phyloP scores from a whole-genome alignment of 2,113 vertebrate genomes.

The Scalopus aquaticus region DNA sequence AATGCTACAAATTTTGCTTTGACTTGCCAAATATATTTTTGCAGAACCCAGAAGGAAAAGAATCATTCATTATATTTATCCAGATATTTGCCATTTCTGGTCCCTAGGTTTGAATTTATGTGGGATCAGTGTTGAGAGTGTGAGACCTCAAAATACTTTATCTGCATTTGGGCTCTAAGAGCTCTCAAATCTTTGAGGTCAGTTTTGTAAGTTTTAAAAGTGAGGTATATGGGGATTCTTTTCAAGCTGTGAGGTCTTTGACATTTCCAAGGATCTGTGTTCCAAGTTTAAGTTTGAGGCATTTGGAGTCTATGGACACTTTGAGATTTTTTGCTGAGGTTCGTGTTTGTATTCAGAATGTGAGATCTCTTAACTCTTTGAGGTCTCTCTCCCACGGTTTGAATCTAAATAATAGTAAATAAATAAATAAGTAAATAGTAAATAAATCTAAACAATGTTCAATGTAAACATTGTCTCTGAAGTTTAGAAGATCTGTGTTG shows the following conservation, averaged over 20 bases:
- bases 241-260: background rate
- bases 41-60: background rate
- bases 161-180: background rate
- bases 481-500: background rate
- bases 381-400: background rate
- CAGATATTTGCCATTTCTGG: background rate
- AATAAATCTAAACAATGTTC: background rate
- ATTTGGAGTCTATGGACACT: background rate
- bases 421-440: too few relatives aligned
- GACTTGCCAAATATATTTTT: background rate
- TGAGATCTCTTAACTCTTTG: background rate
- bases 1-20: background rate
- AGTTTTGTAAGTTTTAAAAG: background rate
- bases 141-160: slow-evolving; percentile 8
- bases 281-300: background rate
- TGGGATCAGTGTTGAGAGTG: background rate
- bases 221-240: background rate
- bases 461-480: background rate
- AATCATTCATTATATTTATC: background rate
- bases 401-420: background rate
- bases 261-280: background rate
- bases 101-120: background rate
- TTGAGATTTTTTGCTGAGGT: background rate
- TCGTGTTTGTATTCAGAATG: background rate
- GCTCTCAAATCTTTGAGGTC: background rate